Base-by-base conservation (phyloP, 2,888 invertebrate species). In the Gymnoscelis rufifasciata region DNA sequence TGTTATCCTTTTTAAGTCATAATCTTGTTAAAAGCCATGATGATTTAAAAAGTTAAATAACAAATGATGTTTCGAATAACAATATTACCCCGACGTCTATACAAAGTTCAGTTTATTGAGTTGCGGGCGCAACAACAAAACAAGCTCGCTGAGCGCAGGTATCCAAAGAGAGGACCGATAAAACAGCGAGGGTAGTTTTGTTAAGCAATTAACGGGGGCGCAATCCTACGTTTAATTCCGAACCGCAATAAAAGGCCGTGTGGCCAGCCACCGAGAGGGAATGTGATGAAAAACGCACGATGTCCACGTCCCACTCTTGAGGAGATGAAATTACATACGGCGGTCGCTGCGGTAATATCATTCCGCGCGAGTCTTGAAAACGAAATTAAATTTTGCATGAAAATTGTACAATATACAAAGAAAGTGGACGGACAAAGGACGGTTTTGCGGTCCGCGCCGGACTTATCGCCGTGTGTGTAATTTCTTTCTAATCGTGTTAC, bases 361-460 rank as follows among this genome's bases (percentile, higher is more conserved):
- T 86, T 87, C 87, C 87, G 68, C 71, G 75, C 87, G 87, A 83
- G 84, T 87, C 88, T 88, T 87, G 83, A 83, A 83, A 83, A 82
- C 87, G 84, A 87, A 87, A 88, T 88, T 87, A 84, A 88, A 88
- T 88, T 87, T 86, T 81, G 86, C 88, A 86, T 84, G 88, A 84
- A 62, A 87, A 86, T 83, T 81, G 80, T 82, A 83, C 84, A 78
- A 82, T 81, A 83, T 80, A 87, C 86, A 87, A 88, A 88, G 88
- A 87, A 88, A 83, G 75, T 78, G 78, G 75, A 66, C 69, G 75
- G 69, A 86, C 87, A 87, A 87, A 84, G 84, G 80, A 19, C 74
- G 57, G 63, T 74, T 74, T 77, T 79, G 75, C 71, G 73, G 68
- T 67, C 71, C 63, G 58, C 73, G 62, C 65, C 54, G 62, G 68